phyloP scores from a whole-genome alignment of 1,140 invertebrate genomes.

The Thaumatotibia leucotreta region DNA sequence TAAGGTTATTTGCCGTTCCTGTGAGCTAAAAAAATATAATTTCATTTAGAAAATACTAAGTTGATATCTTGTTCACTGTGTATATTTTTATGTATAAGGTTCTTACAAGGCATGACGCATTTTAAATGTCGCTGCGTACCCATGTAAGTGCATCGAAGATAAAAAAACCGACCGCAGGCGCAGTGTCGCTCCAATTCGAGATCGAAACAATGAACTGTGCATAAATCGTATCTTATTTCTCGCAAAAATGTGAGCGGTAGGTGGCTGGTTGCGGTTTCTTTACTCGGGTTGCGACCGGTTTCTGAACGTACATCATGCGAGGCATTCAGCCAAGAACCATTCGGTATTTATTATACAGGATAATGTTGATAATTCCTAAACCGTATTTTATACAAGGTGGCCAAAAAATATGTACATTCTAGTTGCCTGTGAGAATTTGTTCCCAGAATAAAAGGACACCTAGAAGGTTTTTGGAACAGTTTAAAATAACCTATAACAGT shows the following conservation, averaged over 20 bases:
- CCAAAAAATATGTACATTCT: no score
- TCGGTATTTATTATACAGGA: not conserved
- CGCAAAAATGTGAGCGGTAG: conserved; percentile 44
- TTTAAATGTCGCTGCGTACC: not conserved
- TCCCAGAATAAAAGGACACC: no score
- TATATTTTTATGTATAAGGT: not conserved
- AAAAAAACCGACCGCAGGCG: not conserved
- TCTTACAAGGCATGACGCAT: not conserved
- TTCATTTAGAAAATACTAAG: no score
- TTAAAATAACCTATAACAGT: no score
- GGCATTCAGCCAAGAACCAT: not conserved
- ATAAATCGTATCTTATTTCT: conserved; percentile 39
- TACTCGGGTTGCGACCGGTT: conserved; percentile 41
- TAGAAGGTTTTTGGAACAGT: no score
- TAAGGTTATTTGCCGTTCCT: no score
- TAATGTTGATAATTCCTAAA: no score
- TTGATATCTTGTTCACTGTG: no score
- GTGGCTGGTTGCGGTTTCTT: conserved; percentile 35
- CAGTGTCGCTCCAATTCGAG: not conserved
- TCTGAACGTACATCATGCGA: conserved; percentile 32
- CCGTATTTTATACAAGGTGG: no score
- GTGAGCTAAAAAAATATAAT: no score
- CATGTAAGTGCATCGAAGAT: not conserved
- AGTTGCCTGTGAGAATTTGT: no score
- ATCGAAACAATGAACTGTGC: not conserved